Evolutionary conservation across 2,888 invertebrate species (phyloP), one percentile per base, ranked within the genome.

Genomic region (Noctua pronuba): DNA sequence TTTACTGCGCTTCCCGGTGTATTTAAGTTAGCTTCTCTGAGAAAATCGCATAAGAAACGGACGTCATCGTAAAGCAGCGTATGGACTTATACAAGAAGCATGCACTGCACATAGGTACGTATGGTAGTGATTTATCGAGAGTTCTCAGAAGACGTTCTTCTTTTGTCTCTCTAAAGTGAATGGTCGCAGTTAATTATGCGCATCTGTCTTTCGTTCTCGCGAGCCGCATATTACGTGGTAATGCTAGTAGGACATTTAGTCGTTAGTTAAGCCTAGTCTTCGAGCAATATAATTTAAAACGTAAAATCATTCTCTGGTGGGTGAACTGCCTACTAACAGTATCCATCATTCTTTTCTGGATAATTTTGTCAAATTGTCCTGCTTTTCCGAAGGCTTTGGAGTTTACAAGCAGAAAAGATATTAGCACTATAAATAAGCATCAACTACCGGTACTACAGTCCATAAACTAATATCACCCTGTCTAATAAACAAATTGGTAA

Each of bases 1-100:
- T 85, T 88, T 86, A 87, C 77, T 74, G 77, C 84, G 46, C 68
- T 88, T 88, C 88, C 89, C 62, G 75, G 80, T 86, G 79, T 86
- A 77, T 86, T 86, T 81, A 55, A 80, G 80, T 77, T 73, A 44
- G 65, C 31, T 74, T 85, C 79, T 82, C 83, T 77, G 58, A 75
- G 87, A 88, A 87, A 77, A 77, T 77, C 60, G 49, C 60, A 70
- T 84, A 69, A 66, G 68, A 55, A 78, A 65, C 76, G 82, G 75
- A 78, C 46, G 58, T 71, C 70, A 76, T 78, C 79, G 74, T 87
- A 85, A 86, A 86, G 58, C 44, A 73, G 69, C 74, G n/a, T 84
- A 84, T 70, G 67, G 73, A 38, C 65, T 68, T 83, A 44, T 52
- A 49, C 62, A 28, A 55, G 49, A 44, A 74, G 11, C 49, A 68